Evolutionary conservation across 2,888 invertebrate genomes (phyloP).

Genomic region (Microdon myrmicae): DNA sequence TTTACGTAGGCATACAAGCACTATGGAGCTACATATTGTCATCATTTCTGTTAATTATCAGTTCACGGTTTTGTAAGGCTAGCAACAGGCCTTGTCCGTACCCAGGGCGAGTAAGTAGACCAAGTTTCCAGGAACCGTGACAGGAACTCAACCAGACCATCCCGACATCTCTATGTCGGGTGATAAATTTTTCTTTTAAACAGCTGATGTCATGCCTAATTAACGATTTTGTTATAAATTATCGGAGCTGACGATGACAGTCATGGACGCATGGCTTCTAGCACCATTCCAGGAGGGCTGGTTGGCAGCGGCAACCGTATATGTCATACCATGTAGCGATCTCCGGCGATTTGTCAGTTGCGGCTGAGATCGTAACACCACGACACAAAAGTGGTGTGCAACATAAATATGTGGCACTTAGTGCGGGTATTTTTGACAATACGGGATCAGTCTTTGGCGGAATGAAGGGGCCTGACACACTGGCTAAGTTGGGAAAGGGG

Average conservation of each 20-base stretch:
- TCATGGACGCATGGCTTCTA: slow-evolving; percentile 26
- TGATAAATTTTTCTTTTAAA: slow-evolving; percentile 46
- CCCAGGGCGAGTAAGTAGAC: slow-evolving; percentile 27
- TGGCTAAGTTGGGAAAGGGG: slow-evolving; percentile 20
- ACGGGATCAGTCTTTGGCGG: slow-evolving; percentile 42
- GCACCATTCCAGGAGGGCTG: background rate
- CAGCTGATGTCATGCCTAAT: slow-evolving; percentile 66
- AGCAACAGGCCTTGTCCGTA: slow-evolving; percentile 33
- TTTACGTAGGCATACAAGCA: slow-evolving; percentile 3
- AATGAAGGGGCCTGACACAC: slow-evolving; percentile 28
- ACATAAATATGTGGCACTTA: slow-evolving; percentile 49
- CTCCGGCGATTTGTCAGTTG: slow-evolving; percentile 27
- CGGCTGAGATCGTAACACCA: slow-evolving; percentile 22
- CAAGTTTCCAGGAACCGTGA: slow-evolving; percentile 29
- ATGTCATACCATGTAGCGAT: background rate
- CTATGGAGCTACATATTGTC: slow-evolving; percentile 35
- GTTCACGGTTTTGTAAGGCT: slow-evolving; percentile 33
- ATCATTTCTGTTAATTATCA: slow-evolving; percentile 48
- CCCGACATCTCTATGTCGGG: slow-evolving; percentile 10
- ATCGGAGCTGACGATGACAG: slow-evolving; percentile 49
- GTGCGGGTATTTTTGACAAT: slow-evolving; percentile 51
- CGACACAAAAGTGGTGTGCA: slow-evolving; percentile 44
- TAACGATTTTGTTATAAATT: slow-evolving; percentile 66
- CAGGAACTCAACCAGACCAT: slow-evolving; percentile 15
- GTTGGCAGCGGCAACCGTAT: slow-evolving; percentile 4